phyloP scores from a whole-genome alignment of 2,113 vertebrate species.

The Boleophthalmus pectinirostris region DNA sequence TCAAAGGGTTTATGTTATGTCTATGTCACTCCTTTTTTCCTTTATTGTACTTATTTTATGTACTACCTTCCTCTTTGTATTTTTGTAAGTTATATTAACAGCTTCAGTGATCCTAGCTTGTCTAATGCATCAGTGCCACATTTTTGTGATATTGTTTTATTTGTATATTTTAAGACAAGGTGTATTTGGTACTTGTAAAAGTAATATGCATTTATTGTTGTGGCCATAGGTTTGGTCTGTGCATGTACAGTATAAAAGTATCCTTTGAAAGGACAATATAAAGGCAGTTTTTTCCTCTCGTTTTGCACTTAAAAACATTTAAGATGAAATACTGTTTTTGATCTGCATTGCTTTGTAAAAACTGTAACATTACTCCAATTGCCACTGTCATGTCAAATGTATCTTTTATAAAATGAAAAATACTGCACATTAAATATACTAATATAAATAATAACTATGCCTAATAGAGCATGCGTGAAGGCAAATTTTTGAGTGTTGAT shows the following conservation, averaged over 20 bases:
- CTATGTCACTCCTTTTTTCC: neutral
- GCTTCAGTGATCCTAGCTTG: constrained; percentile 13
- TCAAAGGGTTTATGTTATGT: neutral
- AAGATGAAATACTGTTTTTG: constrained; percentile 19
- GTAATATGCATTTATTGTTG: constrained; percentile 13
- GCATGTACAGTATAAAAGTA: constrained; percentile 41
- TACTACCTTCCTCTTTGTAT: constrained; percentile 19
- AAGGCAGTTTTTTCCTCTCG: constrained; percentile 3
- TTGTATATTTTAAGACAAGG: constrained; percentile 20
- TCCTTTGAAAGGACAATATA: constrained; percentile 21
- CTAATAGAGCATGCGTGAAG: constrained; percentile 3
- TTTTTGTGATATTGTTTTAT: constrained; percentile 20
- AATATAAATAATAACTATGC: constrained; percentile 34
- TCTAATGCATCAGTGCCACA: constrained; percentile 18
- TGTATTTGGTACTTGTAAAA: neutral
- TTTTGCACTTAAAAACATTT: constrained; percentile 62
- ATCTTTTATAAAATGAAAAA: constrained; percentile 29
- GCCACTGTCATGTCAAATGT: constrained; percentile 32
- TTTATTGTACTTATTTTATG: neutral
- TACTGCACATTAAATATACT: constrained; percentile 34
- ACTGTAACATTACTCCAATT: constrained; percentile 41
- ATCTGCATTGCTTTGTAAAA: constrained; percentile 45
- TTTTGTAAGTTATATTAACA: constrained; percentile 24
- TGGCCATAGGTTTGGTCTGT: constrained; percentile 18
- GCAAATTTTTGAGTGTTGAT: neutral